Evolutionary conservation across 2,797 vertebrate genomes (phyloP).

Genomic region (Tympanoctomys barrerae): DNA sequence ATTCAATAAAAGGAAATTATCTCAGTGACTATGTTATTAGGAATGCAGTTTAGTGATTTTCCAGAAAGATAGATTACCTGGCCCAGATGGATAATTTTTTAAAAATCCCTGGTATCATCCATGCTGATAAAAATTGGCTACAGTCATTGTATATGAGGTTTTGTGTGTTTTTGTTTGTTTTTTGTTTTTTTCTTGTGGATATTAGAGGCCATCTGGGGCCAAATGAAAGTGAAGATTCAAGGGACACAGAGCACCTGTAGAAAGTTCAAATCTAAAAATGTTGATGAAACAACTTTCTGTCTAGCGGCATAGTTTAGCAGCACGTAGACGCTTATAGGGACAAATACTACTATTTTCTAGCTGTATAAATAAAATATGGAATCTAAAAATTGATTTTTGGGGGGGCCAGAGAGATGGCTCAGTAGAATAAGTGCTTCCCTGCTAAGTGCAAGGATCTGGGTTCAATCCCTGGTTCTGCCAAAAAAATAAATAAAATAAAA

Average conservation of each 20-base stretch:
- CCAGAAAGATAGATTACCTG: slow-evolving; percentile 63
- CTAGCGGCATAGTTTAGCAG: not conserved
- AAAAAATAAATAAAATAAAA: too few species aligned
- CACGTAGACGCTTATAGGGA: not conserved
- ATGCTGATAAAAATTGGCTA: slow-evolving; percentile 61
- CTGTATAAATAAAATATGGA: not conserved
- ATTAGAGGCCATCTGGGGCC: not conserved
- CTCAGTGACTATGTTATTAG: slow-evolving; percentile 69
- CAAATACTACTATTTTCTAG: not conserved
- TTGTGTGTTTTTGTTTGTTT: not conserved
- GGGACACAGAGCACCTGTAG: not conserved
- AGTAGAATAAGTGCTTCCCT: too few species aligned
- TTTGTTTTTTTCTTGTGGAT: not conserved
- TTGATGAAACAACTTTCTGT: slow-evolving; percentile 10
- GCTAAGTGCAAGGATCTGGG: too few species aligned
- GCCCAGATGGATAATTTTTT: slow-evolving; percentile 73
- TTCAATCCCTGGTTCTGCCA: too few species aligned
- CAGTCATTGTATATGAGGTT: slow-evolving; percentile 12
- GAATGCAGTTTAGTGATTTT: slow-evolving; percentile 61
- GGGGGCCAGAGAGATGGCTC: too few species aligned
- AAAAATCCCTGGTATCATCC: slow-evolving; percentile 50
- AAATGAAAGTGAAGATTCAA: not conserved
- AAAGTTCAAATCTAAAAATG: slow-evolving; percentile 13
- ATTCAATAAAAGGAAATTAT: slow-evolving; percentile 71
- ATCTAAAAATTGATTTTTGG: not conserved